Percentiles rank a stretch among this genome's conserved stretches.
phyloP scores from a whole-genome alignment of 1,140 invertebrate genomes.

The Temnothorax nylanderi region DNA sequence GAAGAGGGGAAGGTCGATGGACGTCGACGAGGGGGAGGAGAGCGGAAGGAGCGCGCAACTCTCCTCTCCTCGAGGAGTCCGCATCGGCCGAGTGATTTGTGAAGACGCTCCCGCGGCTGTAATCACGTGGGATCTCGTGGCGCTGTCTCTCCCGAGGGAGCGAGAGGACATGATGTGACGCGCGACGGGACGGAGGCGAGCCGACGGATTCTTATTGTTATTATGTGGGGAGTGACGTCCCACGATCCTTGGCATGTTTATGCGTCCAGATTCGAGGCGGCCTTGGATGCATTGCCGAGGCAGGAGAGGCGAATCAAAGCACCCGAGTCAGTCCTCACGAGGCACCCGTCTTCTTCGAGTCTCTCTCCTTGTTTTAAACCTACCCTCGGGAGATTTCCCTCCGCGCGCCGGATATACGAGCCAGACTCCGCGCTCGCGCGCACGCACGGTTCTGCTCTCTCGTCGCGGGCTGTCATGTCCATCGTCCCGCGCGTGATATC shows the following conservation, averaged over 20 bases:
- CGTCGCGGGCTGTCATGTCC: background rate
- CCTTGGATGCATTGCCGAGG: constrained; percentile 78
- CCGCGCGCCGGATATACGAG: background rate
- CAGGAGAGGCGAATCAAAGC: constrained; percentile 74
- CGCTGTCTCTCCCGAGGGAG: constrained; percentile 65
- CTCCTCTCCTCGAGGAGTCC: constrained; percentile 52
- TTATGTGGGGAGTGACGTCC: constrained; percentile 83
- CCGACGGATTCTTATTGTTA: constrained; percentile 82
- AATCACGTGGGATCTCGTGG: constrained; percentile 84
- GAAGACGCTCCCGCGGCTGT: constrained; percentile 84
- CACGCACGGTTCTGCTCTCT: background rate
- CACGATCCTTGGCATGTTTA: constrained; percentile 82
- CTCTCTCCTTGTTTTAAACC: constrained; percentile 51
- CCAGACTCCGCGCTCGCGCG: background rate
- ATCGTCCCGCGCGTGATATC: constrained; percentile 10
- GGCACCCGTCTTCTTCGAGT: constrained; percentile 63
- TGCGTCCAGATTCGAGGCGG: constrained; percentile 82
- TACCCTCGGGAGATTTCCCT: constrained; percentile 56
- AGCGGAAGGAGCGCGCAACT: constrained; percentile 68
- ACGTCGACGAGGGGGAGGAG: constrained; percentile 45
- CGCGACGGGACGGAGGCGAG: constrained; percentile 60
- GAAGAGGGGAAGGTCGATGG: constrained; percentile 60
- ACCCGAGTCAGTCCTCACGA: constrained; percentile 63
- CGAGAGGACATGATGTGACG: constrained; percentile 71
- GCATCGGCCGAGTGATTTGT: constrained; percentile 82